Percentiles rank a stretch among this genome's conserved stretches.
Evolutionary conservation across 2,113 vertebrate genomes (phyloP).

Genomic region (Mesocricetus auratus): DNA sequence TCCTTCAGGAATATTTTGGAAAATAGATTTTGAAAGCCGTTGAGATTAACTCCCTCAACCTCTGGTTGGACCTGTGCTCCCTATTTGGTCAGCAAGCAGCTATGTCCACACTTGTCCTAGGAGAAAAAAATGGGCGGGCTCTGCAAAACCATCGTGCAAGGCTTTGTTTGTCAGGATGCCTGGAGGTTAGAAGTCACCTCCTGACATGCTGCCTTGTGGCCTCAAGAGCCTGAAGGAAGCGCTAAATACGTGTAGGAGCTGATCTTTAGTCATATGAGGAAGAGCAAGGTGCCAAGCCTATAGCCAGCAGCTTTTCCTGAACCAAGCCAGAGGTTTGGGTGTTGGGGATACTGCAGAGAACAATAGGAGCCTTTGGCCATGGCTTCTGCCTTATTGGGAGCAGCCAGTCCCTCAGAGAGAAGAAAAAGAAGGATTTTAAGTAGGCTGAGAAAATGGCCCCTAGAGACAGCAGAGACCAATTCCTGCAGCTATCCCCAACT

Average conservation of each 20-base stretch:
- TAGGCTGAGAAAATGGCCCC: neutral
- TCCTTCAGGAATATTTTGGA: slow-evolving; percentile 1
- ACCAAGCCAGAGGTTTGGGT: neutral
- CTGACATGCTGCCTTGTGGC: neutral
- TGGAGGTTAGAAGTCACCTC: neutral
- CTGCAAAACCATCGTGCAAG: neutral
- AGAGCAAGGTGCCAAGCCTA: neutral
- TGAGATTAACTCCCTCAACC: neutral
- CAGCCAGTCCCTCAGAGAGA: neutral
- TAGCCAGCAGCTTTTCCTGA: slow-evolving; percentile 21
- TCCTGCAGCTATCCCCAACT: neutral
- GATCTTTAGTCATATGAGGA: neutral
- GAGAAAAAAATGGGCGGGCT: neutral
- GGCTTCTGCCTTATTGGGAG: neutral
- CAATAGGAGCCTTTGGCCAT: neutral
- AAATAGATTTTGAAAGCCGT: neutral
- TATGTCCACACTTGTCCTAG: neutral
- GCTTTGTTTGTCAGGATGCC: slow-evolving; percentile 6
- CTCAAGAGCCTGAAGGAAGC: neutral
- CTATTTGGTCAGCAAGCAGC: neutral
- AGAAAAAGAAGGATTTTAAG: neutral
- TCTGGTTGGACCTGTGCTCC: neutral
- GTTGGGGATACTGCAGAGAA: neutral
- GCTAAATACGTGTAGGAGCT: neutral
- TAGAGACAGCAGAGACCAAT: neutral